Base-by-base conservation (phyloP, 92 coral and sea anemone genomes). In the Parazoanthus atlanticus region DNA sequence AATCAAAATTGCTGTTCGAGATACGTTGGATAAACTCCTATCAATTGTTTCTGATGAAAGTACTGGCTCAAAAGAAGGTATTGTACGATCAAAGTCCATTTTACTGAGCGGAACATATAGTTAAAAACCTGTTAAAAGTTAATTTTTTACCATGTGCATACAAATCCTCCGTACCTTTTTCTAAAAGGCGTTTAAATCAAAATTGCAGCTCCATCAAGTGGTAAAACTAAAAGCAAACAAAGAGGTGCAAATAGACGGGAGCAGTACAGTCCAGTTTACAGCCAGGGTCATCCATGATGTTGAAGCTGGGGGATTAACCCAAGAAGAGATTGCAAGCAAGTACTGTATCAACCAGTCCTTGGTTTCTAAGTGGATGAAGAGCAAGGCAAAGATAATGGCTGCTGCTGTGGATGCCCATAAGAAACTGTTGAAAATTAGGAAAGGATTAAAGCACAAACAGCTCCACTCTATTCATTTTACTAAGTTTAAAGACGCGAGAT, bases 311-410 rank as follows among this genome's bases (percentile, higher is more conserved):
- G 66, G 78, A 58, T 70, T 73, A 30, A 80, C 86, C 10, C 90
- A 88, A 71, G 86, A 82, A 54, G 91, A 73, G 31, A 74, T 72
- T 71, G 86, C 86, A n/a, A 7, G n/a, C n/a, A 89, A 89, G 17
- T 72, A 74, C 91, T 0, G 29, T 25, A 88, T 88, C 75, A 69
- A 81, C 86, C 74, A 70, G 58, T 80, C 86, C 86, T 88, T 88
- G 86, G 76, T 80, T 28, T 88, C 80, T 26, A 81, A 88, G 75
- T 89, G 88, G 91, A 36, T 82, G 10, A 89, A 89, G 65, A n/a
- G 76, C n/a, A 88, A 88, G 82, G 58, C 81, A 80, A 88, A 81
- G 69, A 82, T 74, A 89, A 89, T 58, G 75, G 82, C 91, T 17
- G 32, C 84, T 82, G 91, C 83, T 73, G 83, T 47, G 21, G 80